phyloP scores from a whole-genome alignment of 2,797 vertebrate genomes.

The Bucorvus abyssinicus region DNA sequence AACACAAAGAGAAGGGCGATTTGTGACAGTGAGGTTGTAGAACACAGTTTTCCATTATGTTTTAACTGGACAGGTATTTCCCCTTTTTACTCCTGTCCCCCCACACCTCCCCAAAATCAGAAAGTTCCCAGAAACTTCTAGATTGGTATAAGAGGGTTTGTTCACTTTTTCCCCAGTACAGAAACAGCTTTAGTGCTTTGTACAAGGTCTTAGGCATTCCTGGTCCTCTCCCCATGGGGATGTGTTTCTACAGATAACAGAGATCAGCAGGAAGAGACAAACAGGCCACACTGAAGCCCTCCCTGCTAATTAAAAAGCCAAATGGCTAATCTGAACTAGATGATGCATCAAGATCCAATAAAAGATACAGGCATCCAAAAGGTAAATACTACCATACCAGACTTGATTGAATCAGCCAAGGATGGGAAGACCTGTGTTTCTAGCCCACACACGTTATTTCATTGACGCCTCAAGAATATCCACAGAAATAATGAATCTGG shows the following conservation, averaged over 20 bases:
- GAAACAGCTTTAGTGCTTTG: neutral
- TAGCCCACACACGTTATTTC: rapidly evolving
- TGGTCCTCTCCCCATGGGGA: neutral
- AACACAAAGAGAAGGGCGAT: neutral
- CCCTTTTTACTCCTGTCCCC: neutral
- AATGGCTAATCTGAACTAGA: neutral
- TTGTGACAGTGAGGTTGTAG: neutral
- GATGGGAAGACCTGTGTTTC: neutral
- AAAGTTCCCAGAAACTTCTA: neutral
- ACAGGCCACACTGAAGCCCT: neutral
- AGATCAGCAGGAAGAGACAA: neutral
- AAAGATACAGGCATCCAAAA: neutral
- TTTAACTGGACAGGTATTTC: neutral
- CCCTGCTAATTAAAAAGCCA: neutral
- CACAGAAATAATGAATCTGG: neutral
- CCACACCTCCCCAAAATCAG: neutral
- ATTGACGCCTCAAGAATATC: neutral
- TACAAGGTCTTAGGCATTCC: neutral
- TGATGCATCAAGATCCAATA: neutral
- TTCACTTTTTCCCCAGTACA: neutral
- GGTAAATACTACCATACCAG: neutral
- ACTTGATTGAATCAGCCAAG: neutral
- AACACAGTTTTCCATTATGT: neutral
- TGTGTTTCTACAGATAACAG: neutral
- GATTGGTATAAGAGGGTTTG: neutral